Evolutionary conservation across 2,797 vertebrate genomes (phyloP).

Genomic region (Octomys mimax): DNA sequence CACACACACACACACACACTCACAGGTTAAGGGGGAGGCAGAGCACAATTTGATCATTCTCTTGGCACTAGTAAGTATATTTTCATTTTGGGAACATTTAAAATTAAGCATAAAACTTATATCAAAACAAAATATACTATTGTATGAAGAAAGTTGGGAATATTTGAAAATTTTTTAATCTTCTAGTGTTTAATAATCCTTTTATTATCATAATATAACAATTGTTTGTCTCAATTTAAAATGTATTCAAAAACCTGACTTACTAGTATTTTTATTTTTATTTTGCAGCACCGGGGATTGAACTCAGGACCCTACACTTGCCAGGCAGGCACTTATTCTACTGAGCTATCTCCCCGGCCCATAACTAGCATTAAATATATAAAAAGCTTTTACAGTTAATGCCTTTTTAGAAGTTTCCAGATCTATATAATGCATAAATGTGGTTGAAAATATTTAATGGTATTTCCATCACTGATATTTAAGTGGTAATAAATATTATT

Average conservation of each 20-base stretch:
- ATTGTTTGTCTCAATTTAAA: slow-evolving; percentile 43
- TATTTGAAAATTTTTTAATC: slow-evolving; percentile 12
- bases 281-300: too few species aligned
- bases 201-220: not conserved
- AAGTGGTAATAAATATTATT: slow-evolving; percentile 20
- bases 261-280: not conserved
- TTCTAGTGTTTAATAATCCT: slow-evolving; percentile 14
- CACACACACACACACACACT: not conserved
- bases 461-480: slow-evolving; percentile 41
- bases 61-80: not conserved
- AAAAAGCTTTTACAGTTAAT: slow-evolving; percentile 2
- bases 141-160: not conserved
- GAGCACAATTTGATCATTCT: not conserved
- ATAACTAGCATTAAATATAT: not conserved
- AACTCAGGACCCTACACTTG: too few species aligned
- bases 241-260: not conserved
- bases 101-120: slow-evolving; percentile 37
- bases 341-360: too few species aligned
- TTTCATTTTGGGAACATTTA: slow-evolving; percentile 16
- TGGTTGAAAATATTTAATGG: slow-evolving; percentile 14
- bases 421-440: not conserved
- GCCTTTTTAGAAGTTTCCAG: not conserved
- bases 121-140: slow-evolving; percentile 45
- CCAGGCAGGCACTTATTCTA: too few species aligned
- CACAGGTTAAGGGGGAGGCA: not conserved